Conservation (phyloP, 2,888 invertebrate genomes). For the Diarsia brunnea region DNA sequence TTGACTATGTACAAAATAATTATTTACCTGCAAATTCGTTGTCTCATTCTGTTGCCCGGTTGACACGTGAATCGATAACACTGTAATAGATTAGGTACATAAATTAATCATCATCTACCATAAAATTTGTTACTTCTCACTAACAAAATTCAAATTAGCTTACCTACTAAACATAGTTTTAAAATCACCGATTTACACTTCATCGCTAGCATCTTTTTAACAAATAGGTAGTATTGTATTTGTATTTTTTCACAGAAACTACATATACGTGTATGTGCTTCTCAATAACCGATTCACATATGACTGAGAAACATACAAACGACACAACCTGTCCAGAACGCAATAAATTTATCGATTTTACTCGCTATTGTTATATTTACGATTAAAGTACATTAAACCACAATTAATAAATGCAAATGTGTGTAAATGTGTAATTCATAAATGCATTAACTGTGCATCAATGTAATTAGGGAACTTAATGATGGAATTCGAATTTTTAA, state of each 20-base stretch:
- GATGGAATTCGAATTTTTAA: not conserved
- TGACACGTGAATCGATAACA: conserved; percentile 20
- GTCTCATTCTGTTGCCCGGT: conserved; percentile 19
- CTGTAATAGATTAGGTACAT: conserved; percentile 32
- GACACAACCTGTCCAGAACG: conserved; percentile 1
- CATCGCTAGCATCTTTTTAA: not conserved
- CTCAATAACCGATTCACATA: not conserved
- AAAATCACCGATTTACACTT: conserved; percentile 14
- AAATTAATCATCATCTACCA: not conserved
- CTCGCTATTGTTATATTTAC: conserved; percentile 18
- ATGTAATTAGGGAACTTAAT: not conserved
- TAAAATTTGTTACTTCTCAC: not conserved
- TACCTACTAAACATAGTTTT: conserved; percentile 37
- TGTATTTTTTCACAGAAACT: not conserved
- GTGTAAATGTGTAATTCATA: conserved; percentile 3
- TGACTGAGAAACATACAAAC: conserved; percentile 29
- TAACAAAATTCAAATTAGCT: conserved; percentile 9
- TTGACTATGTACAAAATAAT: not conserved
- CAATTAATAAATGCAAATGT: too few species aligned
- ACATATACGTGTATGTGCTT: not conserved
- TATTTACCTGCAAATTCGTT: conserved; percentile 31
- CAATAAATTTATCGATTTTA: conserved; percentile 22
- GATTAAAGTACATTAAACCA: not conserved
- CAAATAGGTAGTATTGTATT: too few species aligned
- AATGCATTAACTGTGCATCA: conserved; percentile 8